Evolutionary conservation across 2,888 invertebrate genomes (phyloP), one percentile per base, ranked within the genome.

Genomic region (Melitaea athalia): DNA sequence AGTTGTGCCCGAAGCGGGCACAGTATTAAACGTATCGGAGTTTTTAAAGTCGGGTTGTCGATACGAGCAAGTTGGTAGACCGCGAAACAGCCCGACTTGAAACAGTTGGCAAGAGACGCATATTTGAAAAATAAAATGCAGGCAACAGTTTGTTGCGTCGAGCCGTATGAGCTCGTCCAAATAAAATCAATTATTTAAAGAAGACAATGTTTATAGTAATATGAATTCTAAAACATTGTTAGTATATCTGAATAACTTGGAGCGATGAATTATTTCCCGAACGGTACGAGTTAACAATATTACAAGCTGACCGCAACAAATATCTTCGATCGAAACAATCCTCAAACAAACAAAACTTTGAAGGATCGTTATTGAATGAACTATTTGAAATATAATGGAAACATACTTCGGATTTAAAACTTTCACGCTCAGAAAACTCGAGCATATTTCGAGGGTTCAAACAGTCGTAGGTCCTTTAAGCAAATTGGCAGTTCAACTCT

Each of bases 51-150:
- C 83, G 72, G 72, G 76, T 81, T 79, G 81, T 82, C 86, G 85
- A 87, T 86, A 82, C 81, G 81, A 78, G 76, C 72, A 76, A 77
- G 79, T 81, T 83, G 87, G 84, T 82, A 84, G 85, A 83, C 87
- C 86, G 86, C 87, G 83, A 85, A 87, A 85, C 88, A 83, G 81
- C 84, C 76, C 85, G 78, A 79, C 80, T 81, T 78, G 81, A 81
- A 81, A 84, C 85, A 83, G 84, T 88, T 89, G 89, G 83, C 89
- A 89, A 82, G 84, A 81, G 80, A 81, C 82, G 85, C 80, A 86
- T 84, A 85, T 87, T 83, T 83, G 84, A 82, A 83, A 87, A 90
- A 89, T 87, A 89, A 88, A 89, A 88, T 80, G 80, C 81, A 85
- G 88, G 85, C 91, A 90, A 89, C 89, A 89, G 88, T 88, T 88